A percentile compares a stretch with the other conserved stretches of the same genome.
These are phyloP conservation scores for Styela clava DNA, from an alignment of 23 tunicate species.

Conservation along the genomic window DNA sequence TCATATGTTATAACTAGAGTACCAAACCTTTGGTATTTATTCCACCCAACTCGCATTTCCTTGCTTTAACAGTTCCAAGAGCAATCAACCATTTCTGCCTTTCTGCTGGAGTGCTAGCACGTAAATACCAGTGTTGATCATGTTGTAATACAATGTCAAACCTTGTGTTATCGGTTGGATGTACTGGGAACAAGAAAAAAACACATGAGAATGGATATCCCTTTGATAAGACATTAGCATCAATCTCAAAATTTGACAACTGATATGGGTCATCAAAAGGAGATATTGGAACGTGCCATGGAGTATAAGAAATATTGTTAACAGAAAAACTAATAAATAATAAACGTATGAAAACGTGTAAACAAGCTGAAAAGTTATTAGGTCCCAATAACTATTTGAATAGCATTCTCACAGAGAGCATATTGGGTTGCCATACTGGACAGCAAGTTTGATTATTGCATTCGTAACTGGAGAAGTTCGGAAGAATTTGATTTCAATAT, in stretches of 20 bases:
- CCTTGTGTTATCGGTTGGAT: slow-evolving; percentile 74
- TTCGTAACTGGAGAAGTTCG: too few species aligned
- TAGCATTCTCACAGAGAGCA: too few species aligned
- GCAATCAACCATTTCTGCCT: slow-evolving; percentile 94
- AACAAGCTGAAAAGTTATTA: too few species aligned
- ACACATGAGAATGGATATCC: not conserved
- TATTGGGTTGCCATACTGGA: too few species aligned
- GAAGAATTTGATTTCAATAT: too few species aligned
- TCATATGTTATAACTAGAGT: too few species aligned
- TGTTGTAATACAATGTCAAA: slow-evolving; percentile 68
- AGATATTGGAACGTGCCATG: too few species aligned
- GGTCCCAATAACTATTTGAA: too few species aligned
- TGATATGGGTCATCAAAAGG: not conserved
- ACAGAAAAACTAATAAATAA: too few species aligned
- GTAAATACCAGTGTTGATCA: slow-evolving; percentile 88
- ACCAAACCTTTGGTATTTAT: slow-evolving; percentile 18
- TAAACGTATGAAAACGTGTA: too few species aligned
- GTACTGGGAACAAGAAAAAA: slow-evolving; percentile 38
- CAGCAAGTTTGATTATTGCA: too few species aligned
- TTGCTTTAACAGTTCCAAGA: slow-evolving; percentile 78
- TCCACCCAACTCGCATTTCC: slow-evolving; percentile 12
- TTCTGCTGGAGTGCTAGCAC: slow-evolving; percentile 69
- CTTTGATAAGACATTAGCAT: not conserved
- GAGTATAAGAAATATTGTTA: too few species aligned
- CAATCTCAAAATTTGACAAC: not conserved